Evolutionary conservation across 2,113 vertebrate species (phyloP).

Genomic region (Halichoeres trimaculatus): DNA sequence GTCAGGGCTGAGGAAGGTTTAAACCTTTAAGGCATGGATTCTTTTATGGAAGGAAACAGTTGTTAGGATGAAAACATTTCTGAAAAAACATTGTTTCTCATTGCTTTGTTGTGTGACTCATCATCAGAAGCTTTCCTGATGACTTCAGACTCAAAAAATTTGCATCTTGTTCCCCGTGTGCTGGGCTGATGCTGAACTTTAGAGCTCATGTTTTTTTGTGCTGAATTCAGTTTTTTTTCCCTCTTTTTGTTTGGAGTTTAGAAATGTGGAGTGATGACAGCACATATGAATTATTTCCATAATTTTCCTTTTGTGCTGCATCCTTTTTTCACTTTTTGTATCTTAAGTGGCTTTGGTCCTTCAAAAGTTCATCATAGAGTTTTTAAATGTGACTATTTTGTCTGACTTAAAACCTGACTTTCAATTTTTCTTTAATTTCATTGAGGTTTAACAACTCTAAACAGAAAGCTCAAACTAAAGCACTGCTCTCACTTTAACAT

Average conservation of each 20-base stretch:
- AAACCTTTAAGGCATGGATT: background rate
- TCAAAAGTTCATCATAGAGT: background rate
- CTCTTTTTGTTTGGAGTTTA: background rate
- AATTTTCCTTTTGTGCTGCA: too few species aligned
- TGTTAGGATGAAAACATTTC: background rate
- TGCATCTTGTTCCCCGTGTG: background rate
- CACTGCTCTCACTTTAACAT: background rate
- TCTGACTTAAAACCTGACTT: background rate
- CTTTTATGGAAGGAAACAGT: slow-evolving; percentile 14
- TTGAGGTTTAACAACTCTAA: background rate
- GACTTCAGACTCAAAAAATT: slow-evolving; percentile 12
- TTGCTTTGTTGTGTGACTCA: slow-evolving; percentile 10
- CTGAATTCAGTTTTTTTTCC: background rate
- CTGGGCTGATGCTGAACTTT: background rate
- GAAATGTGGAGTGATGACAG: background rate
- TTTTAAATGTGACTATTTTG: background rate
- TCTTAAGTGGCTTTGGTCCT: background rate
- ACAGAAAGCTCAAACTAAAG: background rate
- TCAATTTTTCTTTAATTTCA: background rate
- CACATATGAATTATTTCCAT: too few species aligned
- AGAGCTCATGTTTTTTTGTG: background rate
- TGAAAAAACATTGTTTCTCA: background rate
- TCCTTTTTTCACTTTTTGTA: too few species aligned
- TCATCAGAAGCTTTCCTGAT: background rate
- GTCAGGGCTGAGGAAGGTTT: slow-evolving; percentile 9